A percentile compares a stretch with the other conserved stretches of the same genome.
These are phyloP conservation scores for Myiozetetes cayanensis DNA, from an alignment of 2,113 vertebrate genomes.

Conservation along the genomic window DNA sequence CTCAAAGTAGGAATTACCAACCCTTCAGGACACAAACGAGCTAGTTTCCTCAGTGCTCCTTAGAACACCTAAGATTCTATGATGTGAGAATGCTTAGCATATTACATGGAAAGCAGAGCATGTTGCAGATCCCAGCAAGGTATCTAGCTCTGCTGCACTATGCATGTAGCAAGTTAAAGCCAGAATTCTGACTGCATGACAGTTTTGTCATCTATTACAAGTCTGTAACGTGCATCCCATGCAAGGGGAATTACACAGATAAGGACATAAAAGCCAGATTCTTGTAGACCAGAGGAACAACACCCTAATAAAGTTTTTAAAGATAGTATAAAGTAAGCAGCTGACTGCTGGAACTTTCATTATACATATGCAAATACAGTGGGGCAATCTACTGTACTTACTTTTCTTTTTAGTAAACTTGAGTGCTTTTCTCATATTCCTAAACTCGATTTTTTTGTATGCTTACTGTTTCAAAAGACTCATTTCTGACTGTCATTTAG, in stretches of 20 bases:
- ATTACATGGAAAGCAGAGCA: neutral
- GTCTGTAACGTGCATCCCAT: neutral
- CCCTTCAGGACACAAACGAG: neutral
- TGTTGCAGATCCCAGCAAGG: neutral
- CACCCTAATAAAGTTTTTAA: neutral
- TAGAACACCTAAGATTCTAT: neutral
- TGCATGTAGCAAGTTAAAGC: neutral
- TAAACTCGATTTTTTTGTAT: neutral
- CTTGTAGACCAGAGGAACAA: neutral
- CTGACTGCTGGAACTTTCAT: neutral
- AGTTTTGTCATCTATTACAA: neutral
- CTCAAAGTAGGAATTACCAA: neutral
- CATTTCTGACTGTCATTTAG: constrained; percentile 19
- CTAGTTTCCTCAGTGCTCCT: neutral
- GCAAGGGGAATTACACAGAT: neutral
- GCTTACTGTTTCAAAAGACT: neutral
- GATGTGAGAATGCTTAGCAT: neutral
- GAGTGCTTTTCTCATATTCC: neutral
- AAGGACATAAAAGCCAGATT: neutral
- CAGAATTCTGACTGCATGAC: neutral
- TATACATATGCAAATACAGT: constrained; percentile 5
- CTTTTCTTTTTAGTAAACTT: neutral
- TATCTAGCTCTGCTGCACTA: neutral
- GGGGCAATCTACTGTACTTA: neutral
- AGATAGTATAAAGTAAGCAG: neutral